Conservation (phyloP, 2,113 vertebrate species). For the Delphinapterus leucas region DNA sequence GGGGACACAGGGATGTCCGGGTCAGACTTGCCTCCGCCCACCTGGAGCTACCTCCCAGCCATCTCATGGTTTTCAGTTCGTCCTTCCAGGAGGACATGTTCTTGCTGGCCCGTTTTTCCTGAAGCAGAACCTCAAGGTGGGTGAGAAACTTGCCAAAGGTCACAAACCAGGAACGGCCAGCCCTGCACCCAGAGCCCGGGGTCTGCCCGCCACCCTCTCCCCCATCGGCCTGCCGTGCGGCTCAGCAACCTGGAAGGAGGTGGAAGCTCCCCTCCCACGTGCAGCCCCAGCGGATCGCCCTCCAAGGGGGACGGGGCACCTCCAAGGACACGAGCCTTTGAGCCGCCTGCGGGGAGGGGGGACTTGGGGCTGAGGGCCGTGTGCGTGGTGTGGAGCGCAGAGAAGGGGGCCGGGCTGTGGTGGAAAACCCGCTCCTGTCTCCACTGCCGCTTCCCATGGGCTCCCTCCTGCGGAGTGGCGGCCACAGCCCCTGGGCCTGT, state of each 20-base stretch:
- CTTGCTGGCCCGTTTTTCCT: rapidly evolving
- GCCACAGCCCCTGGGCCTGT: not conserved
- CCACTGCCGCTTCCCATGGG: slow-evolving; percentile 1
- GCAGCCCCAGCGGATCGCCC: rapidly evolving
- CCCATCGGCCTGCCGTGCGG: rapidly evolving
- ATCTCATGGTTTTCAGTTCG: rapidly evolving
- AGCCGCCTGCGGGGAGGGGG: not conserved
- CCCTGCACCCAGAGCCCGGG: rapidly evolving
- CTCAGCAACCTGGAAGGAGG: rapidly evolving
- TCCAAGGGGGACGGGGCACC: not conserved
- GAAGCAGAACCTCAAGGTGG: not conserved
- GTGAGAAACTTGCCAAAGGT: not conserved
- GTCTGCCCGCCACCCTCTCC: rapidly evolving
- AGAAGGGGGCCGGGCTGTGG: not conserved
- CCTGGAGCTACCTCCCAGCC: rapidly evolving
- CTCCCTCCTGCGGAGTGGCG: not conserved
- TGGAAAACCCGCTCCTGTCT: slow-evolving; percentile 2
- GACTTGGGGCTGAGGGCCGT: rapidly evolving
- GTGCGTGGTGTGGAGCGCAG: rapidly evolving
- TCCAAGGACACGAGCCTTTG: not conserved
- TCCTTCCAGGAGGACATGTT: rapidly evolving
- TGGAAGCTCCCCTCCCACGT: rapidly evolving
- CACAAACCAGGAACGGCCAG: not conserved
- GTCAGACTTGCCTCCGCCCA: rapidly evolving
- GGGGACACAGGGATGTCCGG: rapidly evolving